A percentile compares a stretch with the other conserved stretches of the same genome.
Conservation (phyloP, 1,140 invertebrate species). For the Mactra quadrangularis region DNA sequence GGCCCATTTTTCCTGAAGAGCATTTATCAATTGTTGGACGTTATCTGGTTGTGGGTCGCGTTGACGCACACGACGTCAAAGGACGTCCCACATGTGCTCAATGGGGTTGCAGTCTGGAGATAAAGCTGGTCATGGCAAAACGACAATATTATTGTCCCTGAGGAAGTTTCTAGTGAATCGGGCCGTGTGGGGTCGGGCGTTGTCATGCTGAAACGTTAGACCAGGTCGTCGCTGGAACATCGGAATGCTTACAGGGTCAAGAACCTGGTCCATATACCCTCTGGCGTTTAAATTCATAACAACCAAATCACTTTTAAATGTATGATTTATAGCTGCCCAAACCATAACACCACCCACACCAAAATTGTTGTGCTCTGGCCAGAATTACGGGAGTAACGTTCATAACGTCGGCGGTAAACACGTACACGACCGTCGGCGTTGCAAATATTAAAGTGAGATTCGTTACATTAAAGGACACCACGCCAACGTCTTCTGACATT, state of each 20-base stretch:
- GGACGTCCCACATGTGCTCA: not conserved
- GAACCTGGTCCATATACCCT: slow-evolving; percentile 1
- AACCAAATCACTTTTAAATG: not conserved
- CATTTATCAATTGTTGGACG: slow-evolving; percentile 1
- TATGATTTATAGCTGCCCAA: not conserved
- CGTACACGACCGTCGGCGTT: not conserved
- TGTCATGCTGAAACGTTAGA: slow-evolving; percentile 18
- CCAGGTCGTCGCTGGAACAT: not conserved
- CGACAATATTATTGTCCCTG: not conserved
- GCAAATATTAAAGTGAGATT: not conserved
- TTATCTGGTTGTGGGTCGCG: not conserved
- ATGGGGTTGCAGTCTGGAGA: not conserved
- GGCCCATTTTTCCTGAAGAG: not conserved
- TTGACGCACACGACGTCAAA: not conserved
- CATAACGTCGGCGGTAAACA: not conserved
- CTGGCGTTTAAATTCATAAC: slow-evolving; percentile 3
- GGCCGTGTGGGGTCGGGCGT: not conserved
- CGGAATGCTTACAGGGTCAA: not conserved
- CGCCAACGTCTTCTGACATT: too few species aligned
- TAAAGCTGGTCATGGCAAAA: not conserved
- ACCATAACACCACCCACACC: not conserved
- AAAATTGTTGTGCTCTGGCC: not conserved
- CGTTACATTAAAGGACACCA: not conserved
- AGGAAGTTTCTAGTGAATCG: slow-evolving; percentile 6
- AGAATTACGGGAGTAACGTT: not conserved